phyloP scores from a whole-genome alignment of 2,113 vertebrate genomes.

The Halichoeres trimaculatus region DNA sequence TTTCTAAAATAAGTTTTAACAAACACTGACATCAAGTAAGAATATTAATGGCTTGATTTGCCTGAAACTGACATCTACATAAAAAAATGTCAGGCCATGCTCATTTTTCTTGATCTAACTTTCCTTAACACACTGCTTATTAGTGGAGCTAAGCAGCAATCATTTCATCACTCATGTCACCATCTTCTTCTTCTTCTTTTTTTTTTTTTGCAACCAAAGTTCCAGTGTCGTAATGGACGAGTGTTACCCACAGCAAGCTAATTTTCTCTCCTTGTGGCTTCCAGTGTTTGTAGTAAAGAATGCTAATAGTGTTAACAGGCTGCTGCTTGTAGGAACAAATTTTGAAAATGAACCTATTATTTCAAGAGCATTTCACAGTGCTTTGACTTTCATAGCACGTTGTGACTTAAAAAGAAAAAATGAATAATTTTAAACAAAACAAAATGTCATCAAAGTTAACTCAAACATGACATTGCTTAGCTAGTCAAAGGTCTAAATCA shows the following conservation, averaged over 20 bases:
- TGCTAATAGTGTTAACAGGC: conserved; percentile 15
- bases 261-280: conserved; percentile 1
- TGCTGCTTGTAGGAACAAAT: conserved; percentile 14
- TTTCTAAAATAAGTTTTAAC: background rate
- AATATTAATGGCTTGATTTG: conserved; percentile 2
- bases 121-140: conserved; percentile 22
- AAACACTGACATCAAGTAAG: background rate
- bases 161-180: conserved; percentile 23
- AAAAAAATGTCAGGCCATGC: background rate
- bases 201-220: conserved; percentile 37
- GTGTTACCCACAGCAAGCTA: conserved; percentile 6
- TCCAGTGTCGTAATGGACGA: conserved; percentile 21
- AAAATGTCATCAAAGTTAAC: background rate
- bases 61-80: background rate
- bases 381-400: conserved; percentile 11
- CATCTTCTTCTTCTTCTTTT: conserved; percentile 26
- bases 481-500: background rate
- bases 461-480: conserved; percentile 2
- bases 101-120: conserved; percentile 20
- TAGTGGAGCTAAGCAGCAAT: background rate
- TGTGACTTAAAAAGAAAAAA: background rate
- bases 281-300: conserved; percentile 15
- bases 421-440: background rate
- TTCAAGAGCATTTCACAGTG: conserved; percentile 22
- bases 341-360: background rate